phyloP scores from a whole-genome alignment of 1,140 invertebrate species.

The Papilio machaon region DNA sequence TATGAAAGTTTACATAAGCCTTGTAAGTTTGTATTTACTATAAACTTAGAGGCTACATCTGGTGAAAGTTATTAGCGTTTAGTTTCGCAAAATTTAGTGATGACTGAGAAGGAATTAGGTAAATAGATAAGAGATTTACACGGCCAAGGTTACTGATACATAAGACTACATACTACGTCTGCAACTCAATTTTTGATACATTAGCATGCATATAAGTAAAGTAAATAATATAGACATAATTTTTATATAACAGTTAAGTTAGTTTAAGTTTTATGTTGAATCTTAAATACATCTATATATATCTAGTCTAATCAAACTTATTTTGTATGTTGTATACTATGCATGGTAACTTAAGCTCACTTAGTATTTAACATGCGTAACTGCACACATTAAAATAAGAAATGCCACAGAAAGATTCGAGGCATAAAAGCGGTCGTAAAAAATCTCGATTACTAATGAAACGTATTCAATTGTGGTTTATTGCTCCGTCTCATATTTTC shows the following conservation, averaged over 20 bases:
- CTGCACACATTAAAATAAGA: slow-evolving; percentile 10
- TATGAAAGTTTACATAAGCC: neutral
- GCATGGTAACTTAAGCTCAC: neutral
- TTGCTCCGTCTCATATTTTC: neutral
- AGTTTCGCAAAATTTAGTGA: neutral
- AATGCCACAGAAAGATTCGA: slow-evolving; percentile 8
- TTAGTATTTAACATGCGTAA: neutral
- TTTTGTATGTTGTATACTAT: too few relatives aligned
- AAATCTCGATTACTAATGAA: slow-evolving; percentile 22
- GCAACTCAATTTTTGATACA: neutral
- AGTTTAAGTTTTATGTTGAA: neutral
- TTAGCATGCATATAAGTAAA: neutral
- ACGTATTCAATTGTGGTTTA: slow-evolving; percentile 36
- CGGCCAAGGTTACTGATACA: neutral
- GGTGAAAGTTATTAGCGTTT: neutral
- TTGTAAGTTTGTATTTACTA: neutral
- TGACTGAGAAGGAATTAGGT: neutral
- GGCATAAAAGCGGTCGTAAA: slow-evolving; percentile 28
- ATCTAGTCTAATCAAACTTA: neutral
- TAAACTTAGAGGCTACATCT: too few relatives aligned
- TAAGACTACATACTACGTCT: neutral
- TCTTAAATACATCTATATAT: neutral
- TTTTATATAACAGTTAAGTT: neutral
- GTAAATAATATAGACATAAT: neutral
- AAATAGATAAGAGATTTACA: neutral